These are phyloP conservation scores for Chrosomus eos DNA, from an alignment of 2,797 vertebrate species.

Conservation along the genomic window DNA sequence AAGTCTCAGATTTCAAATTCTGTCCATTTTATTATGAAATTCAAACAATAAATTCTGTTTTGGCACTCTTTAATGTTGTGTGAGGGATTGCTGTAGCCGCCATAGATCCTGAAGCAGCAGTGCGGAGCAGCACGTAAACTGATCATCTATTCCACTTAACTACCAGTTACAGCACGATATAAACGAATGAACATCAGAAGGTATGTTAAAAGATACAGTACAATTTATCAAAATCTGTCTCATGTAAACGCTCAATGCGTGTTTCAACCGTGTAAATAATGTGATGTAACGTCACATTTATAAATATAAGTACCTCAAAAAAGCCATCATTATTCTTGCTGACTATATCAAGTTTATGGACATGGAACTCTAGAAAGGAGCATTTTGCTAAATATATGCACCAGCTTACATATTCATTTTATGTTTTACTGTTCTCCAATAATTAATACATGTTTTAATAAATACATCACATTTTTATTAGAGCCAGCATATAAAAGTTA, in stretches of 20 bases:
- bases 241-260: too few relatives aligned
- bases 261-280: background rate
- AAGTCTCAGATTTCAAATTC: too few relatives aligned
- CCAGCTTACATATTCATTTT: background rate
- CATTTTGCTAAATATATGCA: background rate
- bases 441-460: too few relatives aligned
- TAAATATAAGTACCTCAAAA: too few relatives aligned
- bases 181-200: background rate
- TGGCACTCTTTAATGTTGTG: background rate
- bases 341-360: too few relatives aligned
- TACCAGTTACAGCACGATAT: background rate
- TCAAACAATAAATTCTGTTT: too few relatives aligned
- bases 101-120: background rate
- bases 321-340: too few relatives aligned
- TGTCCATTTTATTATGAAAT: too few relatives aligned
- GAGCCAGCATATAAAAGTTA: too few relatives aligned
- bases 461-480: too few relatives aligned
- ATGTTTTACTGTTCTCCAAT: too few relatives aligned
- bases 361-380: too few relatives aligned
- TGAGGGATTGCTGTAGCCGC: background rate
- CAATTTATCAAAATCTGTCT: background rate
- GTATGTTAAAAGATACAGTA: background rate
- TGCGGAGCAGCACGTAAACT: background rate
- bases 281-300: background rate
- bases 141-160: background rate